Evolutionary conservation across 2,113 vertebrate species (phyloP).

Genomic region (Solea solea): DNA sequence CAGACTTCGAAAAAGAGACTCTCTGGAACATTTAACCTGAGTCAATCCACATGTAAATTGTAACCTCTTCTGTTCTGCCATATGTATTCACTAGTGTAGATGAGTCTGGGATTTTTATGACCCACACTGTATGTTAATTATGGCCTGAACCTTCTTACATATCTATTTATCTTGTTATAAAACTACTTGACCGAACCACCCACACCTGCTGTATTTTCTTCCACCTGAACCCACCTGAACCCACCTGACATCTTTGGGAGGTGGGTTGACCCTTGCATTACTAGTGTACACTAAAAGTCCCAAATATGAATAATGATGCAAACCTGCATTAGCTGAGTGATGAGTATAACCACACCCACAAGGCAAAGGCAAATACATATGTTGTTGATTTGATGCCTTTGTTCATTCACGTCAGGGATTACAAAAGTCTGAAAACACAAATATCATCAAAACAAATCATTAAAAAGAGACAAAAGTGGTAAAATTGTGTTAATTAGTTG

Average conservation of each 20-base stretch:
- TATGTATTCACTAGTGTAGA: too few relatives aligned
- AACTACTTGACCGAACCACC: too few relatives aligned
- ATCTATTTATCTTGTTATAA: too few relatives aligned
- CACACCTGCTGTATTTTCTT: too few relatives aligned
- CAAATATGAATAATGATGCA: slow-evolving; percentile 8
- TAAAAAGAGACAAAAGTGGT: slow-evolving; percentile 1
- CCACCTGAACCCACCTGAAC: too few relatives aligned
- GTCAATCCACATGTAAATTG: too few relatives aligned
- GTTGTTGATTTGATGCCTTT: slow-evolving; percentile 71
- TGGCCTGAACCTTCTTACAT: too few relatives aligned
- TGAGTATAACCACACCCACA: slow-evolving; percentile 75
- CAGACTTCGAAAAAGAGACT: slow-evolving; percentile 82
- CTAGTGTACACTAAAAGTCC: background rate
- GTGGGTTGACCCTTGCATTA: too few relatives aligned
- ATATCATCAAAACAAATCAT: background rate
- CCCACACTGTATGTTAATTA: too few relatives aligned
- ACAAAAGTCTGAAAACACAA: slow-evolving; percentile 76
- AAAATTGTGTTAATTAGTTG: background rate
- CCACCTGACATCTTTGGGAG: too few relatives aligned
- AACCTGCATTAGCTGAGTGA: slow-evolving; percentile 83
- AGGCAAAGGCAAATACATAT: slow-evolving; percentile 80
- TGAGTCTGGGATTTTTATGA: too few relatives aligned
- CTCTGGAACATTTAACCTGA: slow-evolving; percentile 58
- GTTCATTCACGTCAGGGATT: slow-evolving; percentile 67
- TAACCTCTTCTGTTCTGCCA: too few relatives aligned